phyloP scores from a whole-genome alignment of 2,797 vertebrate species.

The Onychomys leucogaster region DNA sequence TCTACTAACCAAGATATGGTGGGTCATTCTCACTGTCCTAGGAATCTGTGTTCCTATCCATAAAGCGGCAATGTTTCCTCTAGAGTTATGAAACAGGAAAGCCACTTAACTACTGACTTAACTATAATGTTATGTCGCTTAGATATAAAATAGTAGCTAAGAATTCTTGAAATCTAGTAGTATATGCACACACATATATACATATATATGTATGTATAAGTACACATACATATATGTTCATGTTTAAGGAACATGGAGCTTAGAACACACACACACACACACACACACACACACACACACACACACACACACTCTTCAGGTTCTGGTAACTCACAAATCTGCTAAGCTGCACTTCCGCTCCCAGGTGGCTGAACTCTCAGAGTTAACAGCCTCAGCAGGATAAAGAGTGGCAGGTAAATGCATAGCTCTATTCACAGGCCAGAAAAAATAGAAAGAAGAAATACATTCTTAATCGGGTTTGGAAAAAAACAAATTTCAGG shows the following conservation, averaged over 20 bases:
- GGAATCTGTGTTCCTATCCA: neutral
- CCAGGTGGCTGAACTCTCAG: neutral
- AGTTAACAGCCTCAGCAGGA: neutral
- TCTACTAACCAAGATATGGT: neutral
- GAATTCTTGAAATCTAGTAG: neutral
- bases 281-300: no score
- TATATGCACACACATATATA: neutral
- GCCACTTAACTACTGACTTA: neutral
- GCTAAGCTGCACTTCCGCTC: neutral
- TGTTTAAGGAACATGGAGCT: neutral
- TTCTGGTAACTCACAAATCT: neutral
- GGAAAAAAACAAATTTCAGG: constrained; percentile 31
- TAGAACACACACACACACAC: neutral
- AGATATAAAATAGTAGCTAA: constrained; percentile 40
- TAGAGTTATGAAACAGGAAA: constrained; percentile 25
- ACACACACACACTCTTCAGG: neutral
- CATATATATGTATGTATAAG: neutral
- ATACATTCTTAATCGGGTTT: constrained; percentile 14
- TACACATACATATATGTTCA: neutral
- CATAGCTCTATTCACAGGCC: neutral
- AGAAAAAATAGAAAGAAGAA: neutral
- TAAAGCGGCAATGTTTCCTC: neutral
- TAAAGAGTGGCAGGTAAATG: neutral
- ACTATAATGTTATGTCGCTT: neutral
- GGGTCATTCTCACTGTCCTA: constrained; percentile 8